Percentiles rank a stretch among this genome's conserved stretches.
Evolutionary conservation across 1,140 invertebrate genomes (phyloP).

Genomic region (Trachelipus rathkii): DNA sequence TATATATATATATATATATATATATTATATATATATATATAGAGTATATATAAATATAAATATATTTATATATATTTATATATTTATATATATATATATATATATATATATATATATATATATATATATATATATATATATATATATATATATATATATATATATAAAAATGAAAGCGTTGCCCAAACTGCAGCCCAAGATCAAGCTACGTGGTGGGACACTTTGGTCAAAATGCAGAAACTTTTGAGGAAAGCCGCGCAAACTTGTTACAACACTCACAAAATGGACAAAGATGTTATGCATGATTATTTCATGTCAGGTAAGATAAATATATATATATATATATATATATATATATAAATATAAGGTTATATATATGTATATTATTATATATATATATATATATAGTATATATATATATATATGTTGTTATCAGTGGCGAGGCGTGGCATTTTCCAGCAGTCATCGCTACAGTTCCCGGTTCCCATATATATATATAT

Average conservation of each 20-base stretch:
- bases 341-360: conserved; percentile 27
- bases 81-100: not conserved
- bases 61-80: not conserved
- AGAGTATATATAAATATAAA: not conserved
- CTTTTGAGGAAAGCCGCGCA: conserved; percentile 84
- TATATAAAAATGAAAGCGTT: conserved; percentile 59
- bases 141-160: conserved; percentile 27
- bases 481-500: too few relatives aligned
- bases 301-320: conserved; percentile 99
- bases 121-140: not conserved
- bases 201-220: conserved; percentile 96
- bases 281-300: conserved; percentile 87
- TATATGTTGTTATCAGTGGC: too few relatives aligned
- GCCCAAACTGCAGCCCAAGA: conserved; percentile 92
- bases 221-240: conserved; percentile 89
- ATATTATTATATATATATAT: not conserved
- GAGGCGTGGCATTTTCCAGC: too few relatives aligned
- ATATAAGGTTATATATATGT: conserved; percentile 19
- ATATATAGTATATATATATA: too few relatives aligned
- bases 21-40: too few relatives aligned
- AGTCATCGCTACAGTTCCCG: too few relatives aligned
- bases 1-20: too few relatives aligned
- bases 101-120: not conserved
- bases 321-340: conserved; percentile 51
- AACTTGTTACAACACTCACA: conserved; percentile 74